Base-by-base conservation (phyloP, 2,113 vertebrate genomes). In the Tamias sibiricus region DNA sequence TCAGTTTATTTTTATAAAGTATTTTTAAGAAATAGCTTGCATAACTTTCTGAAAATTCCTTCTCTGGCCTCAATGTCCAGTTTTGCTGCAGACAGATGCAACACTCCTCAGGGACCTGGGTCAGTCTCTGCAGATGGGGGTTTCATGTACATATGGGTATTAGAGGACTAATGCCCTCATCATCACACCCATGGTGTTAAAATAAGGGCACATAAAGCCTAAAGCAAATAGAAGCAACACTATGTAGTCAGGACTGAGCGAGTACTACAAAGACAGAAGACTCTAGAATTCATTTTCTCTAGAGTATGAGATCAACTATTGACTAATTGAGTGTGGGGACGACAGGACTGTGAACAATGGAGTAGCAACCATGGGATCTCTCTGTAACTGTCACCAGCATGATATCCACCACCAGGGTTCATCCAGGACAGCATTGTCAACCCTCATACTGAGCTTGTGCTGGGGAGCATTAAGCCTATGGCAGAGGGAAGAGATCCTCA, bases 1-100 rank as follows among this genome's bases (percentile, higher is more conserved):
- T 52, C 7, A 59, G 37, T 32, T 85, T 37, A 40, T 47, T 69
- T 68, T 42, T 54, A 14, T 59, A 57, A 42, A 26, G 10, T 54
- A 59, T 16, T 32, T 81, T 88, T 62, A 62, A 80, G 20, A 24
- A 57, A 57, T 57, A 57, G 22, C 54, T 57, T 75, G 19, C 4
- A 40, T 72, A 79, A 42, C 62, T 71, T 90, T 89, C 10, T 91
- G 20, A 32, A 97, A 93, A 77, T 66, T 37, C 75, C 44, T 59
- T 62, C 42, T 32, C 13, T 35, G 32, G 44, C 40, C 84, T 80
- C 40, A 40, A 17, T 69, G 62, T 72, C 40, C 32, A 19, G 5
- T 91, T 62, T 82, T 54, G 44, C 16, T 42, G 30, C 52, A 79
- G 14, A 82, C 1, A 22, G 35, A 42, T n/a, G 17, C 16, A 28